These are phyloP conservation scores for Lagenorhynchus albirostris DNA, from an alignment of 2,113 vertebrate species.

Conservation along the genomic window DNA sequence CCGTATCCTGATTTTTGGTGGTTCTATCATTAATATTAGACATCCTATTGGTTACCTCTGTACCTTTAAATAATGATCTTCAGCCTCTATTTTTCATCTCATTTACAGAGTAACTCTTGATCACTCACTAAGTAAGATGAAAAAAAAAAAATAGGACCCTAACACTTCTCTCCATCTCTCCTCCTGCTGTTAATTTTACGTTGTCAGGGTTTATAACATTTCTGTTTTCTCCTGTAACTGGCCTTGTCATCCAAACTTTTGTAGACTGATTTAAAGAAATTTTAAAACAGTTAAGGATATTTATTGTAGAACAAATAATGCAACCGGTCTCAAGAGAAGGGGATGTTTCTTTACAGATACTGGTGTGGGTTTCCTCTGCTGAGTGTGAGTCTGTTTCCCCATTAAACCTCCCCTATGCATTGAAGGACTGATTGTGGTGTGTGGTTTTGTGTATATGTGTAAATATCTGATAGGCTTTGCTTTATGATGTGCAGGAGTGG, in stretches of 20 bases:
- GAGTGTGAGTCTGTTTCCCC: background rate
- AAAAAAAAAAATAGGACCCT: background rate
- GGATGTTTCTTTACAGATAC: background rate
- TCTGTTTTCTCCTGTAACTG: background rate
- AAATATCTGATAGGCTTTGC: background rate
- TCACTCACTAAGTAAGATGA: background rate
- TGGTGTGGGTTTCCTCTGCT: background rate
- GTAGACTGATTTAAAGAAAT: background rate
- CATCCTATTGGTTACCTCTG: background rate
- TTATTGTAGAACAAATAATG: background rate
- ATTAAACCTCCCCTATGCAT: background rate
- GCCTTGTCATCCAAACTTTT: background rate
- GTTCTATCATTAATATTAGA: background rate
- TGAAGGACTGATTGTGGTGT: background rate
- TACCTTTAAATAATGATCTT: background rate
- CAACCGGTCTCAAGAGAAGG: background rate
- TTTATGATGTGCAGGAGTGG: background rate
- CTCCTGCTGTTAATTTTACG: background rate
- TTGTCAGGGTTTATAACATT: background rate
- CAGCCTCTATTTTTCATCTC: background rate
- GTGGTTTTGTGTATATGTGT: no score
- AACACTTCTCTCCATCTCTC: background rate
- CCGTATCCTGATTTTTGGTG: background rate
- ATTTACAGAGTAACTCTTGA: background rate
- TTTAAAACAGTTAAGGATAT: background rate